These are phyloP conservation scores for Lasioglossum malachurum DNA, from an alignment of 2,888 invertebrate genomes.

Conservation along the genomic window DNA sequence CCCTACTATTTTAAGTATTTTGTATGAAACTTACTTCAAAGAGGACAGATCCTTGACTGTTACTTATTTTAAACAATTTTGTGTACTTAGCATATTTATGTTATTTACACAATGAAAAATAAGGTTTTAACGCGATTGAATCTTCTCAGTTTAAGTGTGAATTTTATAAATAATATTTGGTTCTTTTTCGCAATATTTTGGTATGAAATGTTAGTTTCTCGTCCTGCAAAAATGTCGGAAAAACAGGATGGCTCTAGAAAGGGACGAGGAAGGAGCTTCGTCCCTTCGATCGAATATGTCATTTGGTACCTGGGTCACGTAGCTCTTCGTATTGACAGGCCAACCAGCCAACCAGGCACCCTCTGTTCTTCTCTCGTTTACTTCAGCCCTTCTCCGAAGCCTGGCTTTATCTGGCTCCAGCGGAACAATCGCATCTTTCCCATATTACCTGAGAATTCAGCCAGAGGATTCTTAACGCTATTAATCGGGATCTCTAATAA, in stretches of 20 bases:
- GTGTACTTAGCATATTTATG: not conserved
- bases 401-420: conserved; percentile 63
- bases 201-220: conserved; percentile 35
- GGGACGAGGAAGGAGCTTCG: conserved; percentile 57
- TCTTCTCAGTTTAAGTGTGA: not conserved
- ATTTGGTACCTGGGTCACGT: conserved; percentile 83
- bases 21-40: no score
- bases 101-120: not conserved
- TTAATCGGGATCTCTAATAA: conserved; percentile 13
- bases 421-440: conserved; percentile 51
- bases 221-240: conserved; percentile 55
- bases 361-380: conserved; percentile 56
- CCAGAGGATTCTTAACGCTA: conserved; percentile 23
- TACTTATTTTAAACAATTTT: no score
- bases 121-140: not conserved
- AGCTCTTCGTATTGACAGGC: conserved; percentile 83
- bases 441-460: conserved; percentile 8
- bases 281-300: conserved; percentile 73
- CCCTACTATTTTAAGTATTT: no score
- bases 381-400: conserved; percentile 63
- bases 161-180: not conserved
- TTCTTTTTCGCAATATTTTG: conserved; percentile 21
- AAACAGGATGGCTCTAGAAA: conserved; percentile 56
- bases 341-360: conserved; percentile 75
- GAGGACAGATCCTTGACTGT: no score